phyloP scores from a whole-genome alignment of 2,113 vertebrate genomes.

The Conger conger region DNA sequence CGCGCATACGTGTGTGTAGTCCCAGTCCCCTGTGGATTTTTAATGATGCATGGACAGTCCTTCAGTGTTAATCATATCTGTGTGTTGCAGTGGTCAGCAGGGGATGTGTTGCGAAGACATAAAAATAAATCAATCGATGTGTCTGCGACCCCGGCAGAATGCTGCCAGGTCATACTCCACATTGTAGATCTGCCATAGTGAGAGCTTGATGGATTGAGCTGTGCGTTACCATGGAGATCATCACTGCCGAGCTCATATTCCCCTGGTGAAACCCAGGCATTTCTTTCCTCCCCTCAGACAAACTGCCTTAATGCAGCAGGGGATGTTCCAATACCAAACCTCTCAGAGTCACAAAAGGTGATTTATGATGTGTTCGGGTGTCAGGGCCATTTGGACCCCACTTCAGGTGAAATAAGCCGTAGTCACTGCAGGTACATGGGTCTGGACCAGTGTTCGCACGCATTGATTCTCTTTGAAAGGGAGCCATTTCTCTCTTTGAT shows the following conservation, averaged over 20 bases:
- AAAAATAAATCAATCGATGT: conserved; percentile 42
- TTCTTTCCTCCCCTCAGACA: conserved; percentile 45
- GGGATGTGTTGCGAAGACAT: neutral
- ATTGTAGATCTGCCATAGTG: conserved; percentile 68
- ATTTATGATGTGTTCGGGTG: conserved; percentile 12
- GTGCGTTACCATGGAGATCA: conserved; percentile 83
- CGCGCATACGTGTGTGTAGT: neutral
- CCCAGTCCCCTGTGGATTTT: neutral
- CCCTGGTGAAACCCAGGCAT: conserved; percentile 69
- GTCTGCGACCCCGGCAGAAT: conserved; percentile 45
- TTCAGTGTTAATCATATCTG: neutral
- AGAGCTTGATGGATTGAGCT: conserved; percentile 69
- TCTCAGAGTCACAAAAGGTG: conserved; percentile 10
- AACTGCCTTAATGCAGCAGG: conserved; percentile 55
- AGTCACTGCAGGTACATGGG: neutral
- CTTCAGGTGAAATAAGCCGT: conserved; percentile 1
- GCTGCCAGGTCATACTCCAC: conserved; percentile 53
- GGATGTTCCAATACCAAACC: conserved; percentile 50
- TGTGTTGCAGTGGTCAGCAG: neutral
- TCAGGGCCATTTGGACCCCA: neutral
- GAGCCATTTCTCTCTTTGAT: neutral
- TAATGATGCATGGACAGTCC: neutral
- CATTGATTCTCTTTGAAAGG: neutral
- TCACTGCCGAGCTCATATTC: conserved; percentile 79
- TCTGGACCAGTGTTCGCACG: neutral